phyloP scores from a whole-genome alignment of 2,888 invertebrate genomes.

The Hypena proboscidalis region DNA sequence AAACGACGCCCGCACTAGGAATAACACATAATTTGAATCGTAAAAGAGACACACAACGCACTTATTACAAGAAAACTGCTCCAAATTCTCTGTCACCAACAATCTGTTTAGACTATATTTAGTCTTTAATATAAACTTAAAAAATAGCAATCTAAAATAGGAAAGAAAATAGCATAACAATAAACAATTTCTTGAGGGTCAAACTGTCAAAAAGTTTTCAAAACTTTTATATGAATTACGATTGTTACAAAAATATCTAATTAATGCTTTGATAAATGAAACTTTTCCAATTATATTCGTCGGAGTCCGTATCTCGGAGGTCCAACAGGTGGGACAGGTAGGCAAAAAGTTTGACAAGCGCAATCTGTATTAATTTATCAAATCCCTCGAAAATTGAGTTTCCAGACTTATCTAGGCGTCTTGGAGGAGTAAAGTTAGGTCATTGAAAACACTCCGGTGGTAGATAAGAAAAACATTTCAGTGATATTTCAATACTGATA shows the following conservation, averaged over 20 bases:
- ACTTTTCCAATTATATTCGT: conserved; percentile 36
- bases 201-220: conserved; percentile 1
- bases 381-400: conserved; percentile 40
- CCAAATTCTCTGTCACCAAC: no score
- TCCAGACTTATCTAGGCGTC: conserved; percentile 44
- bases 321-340: conserved; percentile 40
- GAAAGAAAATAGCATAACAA: neutral
- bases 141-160: no score
- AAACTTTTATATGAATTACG: conserved; percentile 20
- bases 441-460: conserved; percentile 48
- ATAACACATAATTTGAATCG: no score
- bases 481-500: conserved; percentile 17
- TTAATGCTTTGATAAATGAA: conserved; percentile 39
- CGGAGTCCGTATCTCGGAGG: conserved; percentile 7
- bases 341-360: conserved; percentile 47
- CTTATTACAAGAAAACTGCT: no score
- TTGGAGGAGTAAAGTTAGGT: conserved; percentile 46
- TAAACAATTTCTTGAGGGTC: neutral
- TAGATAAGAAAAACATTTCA: conserved; percentile 27
- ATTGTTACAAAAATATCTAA: conserved; percentile 34
- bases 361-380: conserved; percentile 64
- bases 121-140: no score
- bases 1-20: no score
- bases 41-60: no score
- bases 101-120: no score